These are phyloP conservation scores for Carollia perspicillata DNA, from an alignment of 2,113 vertebrate genomes.

Conservation along the genomic window DNA sequence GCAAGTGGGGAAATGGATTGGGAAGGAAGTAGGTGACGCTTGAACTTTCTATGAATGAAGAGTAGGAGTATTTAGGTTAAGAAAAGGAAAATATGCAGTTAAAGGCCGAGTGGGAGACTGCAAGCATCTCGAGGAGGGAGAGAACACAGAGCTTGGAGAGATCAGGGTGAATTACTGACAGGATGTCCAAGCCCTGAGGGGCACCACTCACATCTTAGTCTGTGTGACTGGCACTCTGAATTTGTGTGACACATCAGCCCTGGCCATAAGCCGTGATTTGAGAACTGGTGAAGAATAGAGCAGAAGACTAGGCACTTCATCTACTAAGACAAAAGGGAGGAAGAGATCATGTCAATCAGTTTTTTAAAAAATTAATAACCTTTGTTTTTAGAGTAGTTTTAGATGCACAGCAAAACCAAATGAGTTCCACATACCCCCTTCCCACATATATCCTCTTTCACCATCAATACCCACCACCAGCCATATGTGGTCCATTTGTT, in stretches of 20 bases:
- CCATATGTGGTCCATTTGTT: neutral
- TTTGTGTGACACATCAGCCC: neutral
- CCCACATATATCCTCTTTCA: neutral
- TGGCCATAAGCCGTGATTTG: neutral
- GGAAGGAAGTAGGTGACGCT: neutral
- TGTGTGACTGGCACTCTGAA: neutral
- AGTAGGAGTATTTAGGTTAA: neutral
- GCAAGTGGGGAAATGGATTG: neutral
- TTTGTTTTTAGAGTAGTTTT: neutral
- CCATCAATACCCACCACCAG: neutral
- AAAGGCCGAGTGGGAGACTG: neutral
- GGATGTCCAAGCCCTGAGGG: no score
- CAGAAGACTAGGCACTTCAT: neutral
- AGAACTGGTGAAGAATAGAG: neutral
- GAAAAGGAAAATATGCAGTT: neutral
- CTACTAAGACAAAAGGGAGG: neutral
- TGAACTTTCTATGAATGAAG: neutral
- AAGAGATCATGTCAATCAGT: neutral
- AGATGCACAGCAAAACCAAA: neutral
- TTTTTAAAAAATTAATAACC: neutral
- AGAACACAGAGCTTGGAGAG: no score
- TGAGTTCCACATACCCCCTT: neutral
- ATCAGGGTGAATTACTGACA: neutral
- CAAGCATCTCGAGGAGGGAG: neutral
- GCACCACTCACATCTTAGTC: neutral